These are phyloP conservation scores for Ricordea florida DNA, from an alignment of 92 coral and sea anemone species.

Conservation along the genomic window DNA sequence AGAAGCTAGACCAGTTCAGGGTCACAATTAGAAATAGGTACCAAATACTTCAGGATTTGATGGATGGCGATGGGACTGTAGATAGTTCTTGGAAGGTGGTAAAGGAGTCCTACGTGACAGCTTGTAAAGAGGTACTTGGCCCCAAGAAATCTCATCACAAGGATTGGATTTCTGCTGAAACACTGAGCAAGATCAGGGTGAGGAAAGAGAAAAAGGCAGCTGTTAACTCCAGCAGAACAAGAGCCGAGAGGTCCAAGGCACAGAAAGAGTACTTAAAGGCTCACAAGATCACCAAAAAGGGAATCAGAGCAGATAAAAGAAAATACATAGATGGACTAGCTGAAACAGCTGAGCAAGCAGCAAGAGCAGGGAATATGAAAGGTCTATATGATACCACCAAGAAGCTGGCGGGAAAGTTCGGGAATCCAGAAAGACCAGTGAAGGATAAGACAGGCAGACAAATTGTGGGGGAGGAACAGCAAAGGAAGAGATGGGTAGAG, in stretches of 20 bases:
- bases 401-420: not conserved
- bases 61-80: not conserved
- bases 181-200: not conserved
- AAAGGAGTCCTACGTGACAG: not conserved
- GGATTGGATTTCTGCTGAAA: constrained; percentile 5
- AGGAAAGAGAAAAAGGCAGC: not conserved
- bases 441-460: not conserved
- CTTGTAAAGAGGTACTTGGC: not conserved
- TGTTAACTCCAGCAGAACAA: constrained; percentile 7
- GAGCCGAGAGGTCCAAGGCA: not conserved
- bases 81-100: not conserved
- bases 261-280: not conserved
- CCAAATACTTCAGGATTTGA: not conserved
- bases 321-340: not conserved
- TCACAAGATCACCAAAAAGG: not conserved
- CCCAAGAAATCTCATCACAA: not conserved
- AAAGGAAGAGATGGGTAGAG: not conserved
- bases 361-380: not conserved
- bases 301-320: not conserved
- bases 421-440: not conserved
- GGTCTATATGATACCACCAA: not conserved
- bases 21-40: not conserved
- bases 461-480: not conserved
- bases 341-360: not conserved
- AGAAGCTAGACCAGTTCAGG: not conserved